These are phyloP conservation scores for Brachionus rotundiformis DNA, from an alignment of 1,140 invertebrate genomes.

Conservation along the genomic window DNA sequence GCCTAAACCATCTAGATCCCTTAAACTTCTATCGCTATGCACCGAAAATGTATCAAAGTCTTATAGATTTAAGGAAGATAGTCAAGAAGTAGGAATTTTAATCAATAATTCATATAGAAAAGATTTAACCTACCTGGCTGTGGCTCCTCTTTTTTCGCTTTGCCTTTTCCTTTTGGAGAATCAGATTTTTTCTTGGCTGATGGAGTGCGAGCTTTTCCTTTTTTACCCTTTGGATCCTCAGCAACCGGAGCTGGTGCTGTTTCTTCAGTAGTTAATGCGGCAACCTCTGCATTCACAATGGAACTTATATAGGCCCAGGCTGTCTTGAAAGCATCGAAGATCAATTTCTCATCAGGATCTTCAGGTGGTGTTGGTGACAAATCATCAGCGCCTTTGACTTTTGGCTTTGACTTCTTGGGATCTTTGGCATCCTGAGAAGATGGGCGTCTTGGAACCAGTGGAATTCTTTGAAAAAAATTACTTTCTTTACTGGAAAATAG, in stretches of 20 bases:
- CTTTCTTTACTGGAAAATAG: too few species aligned
- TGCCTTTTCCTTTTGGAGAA: slow-evolving; percentile 31
- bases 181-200: slow-evolving; percentile 39
- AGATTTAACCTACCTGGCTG: background rate
- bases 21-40: slow-evolving; percentile 34
- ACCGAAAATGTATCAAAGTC: slow-evolving; percentile 46
- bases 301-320: slow-evolving; percentile 51
- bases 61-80: background rate
- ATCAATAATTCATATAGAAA: background rate
- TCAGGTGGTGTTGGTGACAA: slow-evolving; percentile 59
- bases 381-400: slow-evolving; percentile 52
- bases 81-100: background rate
- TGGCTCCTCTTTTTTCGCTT: slow-evolving; percentile 23
- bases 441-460: slow-evolving; percentile 59
- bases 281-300: slow-evolving; percentile 55
- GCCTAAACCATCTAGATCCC: background rate
- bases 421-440: slow-evolving; percentile 51
- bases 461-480: slow-evolving; percentile 56
- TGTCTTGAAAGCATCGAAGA: slow-evolving; percentile 59
- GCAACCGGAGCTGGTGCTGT: slow-evolving; percentile 49
- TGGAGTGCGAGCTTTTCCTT: slow-evolving; percentile 13
- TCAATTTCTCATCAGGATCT: slow-evolving; percentile 61
- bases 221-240: slow-evolving; percentile 28
- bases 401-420: slow-evolving; percentile 53
- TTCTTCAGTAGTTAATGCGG: slow-evolving; percentile 53